Evolutionary conservation across 2,797 vertebrate species (phyloP), one percentile per base, ranked within the genome.

Genomic region (Nyctalus aviator): DNA sequence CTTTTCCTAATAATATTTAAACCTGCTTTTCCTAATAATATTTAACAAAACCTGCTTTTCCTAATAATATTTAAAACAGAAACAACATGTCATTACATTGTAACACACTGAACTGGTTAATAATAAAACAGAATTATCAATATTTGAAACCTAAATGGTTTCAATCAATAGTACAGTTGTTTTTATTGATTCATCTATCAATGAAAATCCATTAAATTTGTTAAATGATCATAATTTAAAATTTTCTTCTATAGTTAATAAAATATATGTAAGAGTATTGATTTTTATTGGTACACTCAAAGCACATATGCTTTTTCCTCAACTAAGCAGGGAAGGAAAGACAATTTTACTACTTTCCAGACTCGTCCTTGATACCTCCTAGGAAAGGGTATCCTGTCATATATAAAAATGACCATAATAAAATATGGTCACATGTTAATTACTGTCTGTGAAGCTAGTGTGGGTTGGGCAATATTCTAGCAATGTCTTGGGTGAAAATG

Each of bases 91-190:
- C 88, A 85, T 64, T 64, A 81, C 5, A 68, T 44, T 95, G 93
- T 88, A 97, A 97, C 95, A 95, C 92, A 85, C 88, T 95, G 94
- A 97, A 68, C 79, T 95, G 94, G 87, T 96, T 97, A 96, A 93
- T 93, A 97, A 93, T 88, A 68, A 92, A 96, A 95, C 77, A 87
- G 88, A 95, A 91, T 97, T 97, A 96, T 96, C 97, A 95, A 96
- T 96, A 92, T 35, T 96, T 35, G 84, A 97, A 96, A 96, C 84
- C 7, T 83, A 86, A 83, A 87, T 96, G 88, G 41, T 90, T 96
- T 97, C 90, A 94, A 95, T 97, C 96, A 94, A 86, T 97, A 96
- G 46, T 62, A 37, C 76, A 94, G 41, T 87, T 59, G 6, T 75
- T 85, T 94, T 86, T 89, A 97, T 96, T 96, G 95, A 97, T 95